Conservation (phyloP, 2,888 invertebrate genomes). For the Pristionchus fissidentatus region DNA sequence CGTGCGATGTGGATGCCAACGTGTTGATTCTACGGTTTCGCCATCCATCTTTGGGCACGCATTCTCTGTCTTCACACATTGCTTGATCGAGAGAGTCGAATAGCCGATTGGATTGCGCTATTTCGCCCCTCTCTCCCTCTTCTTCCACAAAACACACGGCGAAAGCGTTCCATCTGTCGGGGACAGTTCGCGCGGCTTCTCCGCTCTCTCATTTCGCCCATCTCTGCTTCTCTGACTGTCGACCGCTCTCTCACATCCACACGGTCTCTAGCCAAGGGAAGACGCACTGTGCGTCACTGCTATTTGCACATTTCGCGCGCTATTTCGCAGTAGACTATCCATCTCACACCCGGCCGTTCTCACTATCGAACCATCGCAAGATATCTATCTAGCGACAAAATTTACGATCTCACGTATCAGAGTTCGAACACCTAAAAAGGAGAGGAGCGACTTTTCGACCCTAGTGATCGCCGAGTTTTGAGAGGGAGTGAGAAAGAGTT, state of each 20-base stretch:
- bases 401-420: too few relatives aligned
- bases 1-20: too few relatives aligned
- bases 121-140: neutral
- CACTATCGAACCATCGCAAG: too few relatives aligned
- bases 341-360: neutral
- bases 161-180: constrained; percentile 46
- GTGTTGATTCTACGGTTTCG: too few relatives aligned
- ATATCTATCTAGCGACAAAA: too few relatives aligned
- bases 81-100: too few relatives aligned
- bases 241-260: neutral
- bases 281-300: constrained; percentile 19
- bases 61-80: neutral
- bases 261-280: neutral
- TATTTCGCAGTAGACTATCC: constrained; percentile 22
- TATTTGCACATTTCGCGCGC: constrained; percentile 37
- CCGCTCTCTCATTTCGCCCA: neutral
- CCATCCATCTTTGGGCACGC: too few relatives aligned
- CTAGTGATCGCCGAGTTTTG: neutral
- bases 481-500: neutral
- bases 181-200: constrained; percentile 41
- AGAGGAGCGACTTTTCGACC: constrained; percentile 16
- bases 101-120: neutral
- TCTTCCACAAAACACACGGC: neutral
- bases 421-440: constrained; percentile 12
- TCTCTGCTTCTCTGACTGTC: constrained; percentile 7